These are phyloP conservation scores for Mimachlamys varia DNA, from an alignment of 2,888 invertebrate genomes.

Conservation along the genomic window DNA sequence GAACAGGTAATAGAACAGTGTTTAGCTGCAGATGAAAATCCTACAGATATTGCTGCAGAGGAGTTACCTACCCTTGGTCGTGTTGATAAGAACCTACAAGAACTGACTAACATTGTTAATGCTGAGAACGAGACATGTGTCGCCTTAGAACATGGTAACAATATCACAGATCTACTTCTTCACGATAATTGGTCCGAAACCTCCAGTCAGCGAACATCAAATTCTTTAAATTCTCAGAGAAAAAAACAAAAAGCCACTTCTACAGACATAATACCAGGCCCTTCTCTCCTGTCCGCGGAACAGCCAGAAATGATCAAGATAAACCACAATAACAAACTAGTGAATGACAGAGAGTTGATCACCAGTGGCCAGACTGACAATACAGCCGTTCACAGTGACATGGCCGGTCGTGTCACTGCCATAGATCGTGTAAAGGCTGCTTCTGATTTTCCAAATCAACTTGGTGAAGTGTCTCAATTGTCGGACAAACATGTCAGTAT, in stretches of 20 bases:
- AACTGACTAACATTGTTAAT: neutral
- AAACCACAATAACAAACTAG: neutral
- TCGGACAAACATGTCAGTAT: conserved; percentile 14
- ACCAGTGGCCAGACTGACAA: neutral
- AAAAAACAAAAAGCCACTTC: neutral
- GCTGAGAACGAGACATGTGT: neutral
- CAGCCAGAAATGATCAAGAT: neutral
- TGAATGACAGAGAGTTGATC: neutral
- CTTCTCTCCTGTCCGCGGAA: neutral
- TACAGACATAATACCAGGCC: neutral
- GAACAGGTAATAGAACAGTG: neutral
- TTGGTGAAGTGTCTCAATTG: neutral
- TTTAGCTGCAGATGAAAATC: neutral
- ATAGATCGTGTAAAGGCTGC: neutral
- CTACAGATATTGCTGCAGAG: neutral
- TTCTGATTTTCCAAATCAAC: neutral
- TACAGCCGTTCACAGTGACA: neutral
- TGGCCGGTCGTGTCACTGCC: neutral
- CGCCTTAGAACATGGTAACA: neutral
- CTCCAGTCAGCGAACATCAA: neutral
- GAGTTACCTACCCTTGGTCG: neutral
- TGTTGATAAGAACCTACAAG: neutral
- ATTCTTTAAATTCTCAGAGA: neutral
- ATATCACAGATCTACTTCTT: neutral
- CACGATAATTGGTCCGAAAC: neutral